Conservation (phyloP, 2,888 invertebrate genomes). For the Laspeyria flexula region DNA sequence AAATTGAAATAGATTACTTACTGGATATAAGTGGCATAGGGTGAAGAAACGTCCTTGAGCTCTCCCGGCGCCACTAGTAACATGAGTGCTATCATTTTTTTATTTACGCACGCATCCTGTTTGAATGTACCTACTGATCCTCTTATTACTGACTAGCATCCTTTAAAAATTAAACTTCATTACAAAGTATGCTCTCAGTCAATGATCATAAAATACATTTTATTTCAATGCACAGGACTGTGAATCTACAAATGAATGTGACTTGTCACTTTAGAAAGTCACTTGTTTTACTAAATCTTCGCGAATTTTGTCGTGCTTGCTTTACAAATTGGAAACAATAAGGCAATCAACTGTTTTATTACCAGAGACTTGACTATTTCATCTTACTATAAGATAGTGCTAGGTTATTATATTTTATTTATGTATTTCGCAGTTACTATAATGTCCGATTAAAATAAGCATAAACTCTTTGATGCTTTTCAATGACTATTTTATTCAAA, state of each 20-base stretch:
- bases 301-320: neutral
- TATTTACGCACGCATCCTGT: slow-evolving; percentile 34
- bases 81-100: slow-evolving; percentile 27
- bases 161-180: slow-evolving; percentile 11
- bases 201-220: neutral
- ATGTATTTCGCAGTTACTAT: too few species aligned
- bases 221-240: neutral
- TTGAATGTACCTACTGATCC: slow-evolving; percentile 19
- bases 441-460: too few species aligned
- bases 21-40: slow-evolving; percentile 41
- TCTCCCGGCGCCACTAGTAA: slow-evolving; percentile 18
- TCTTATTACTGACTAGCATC: neutral
- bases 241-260: neutral
- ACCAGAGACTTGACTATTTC: neutral
- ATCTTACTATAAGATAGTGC: neutral
- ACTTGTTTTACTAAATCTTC: neutral
- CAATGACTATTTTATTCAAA: neutral
- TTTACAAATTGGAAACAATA: slow-evolving; percentile 1
- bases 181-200: slow-evolving; percentile 4
- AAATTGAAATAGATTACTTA: slow-evolving; percentile 49
- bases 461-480: neutral
- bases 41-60: slow-evolving; percentile 54
- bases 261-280: neutral
- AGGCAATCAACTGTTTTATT: neutral
- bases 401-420: too few species aligned